Percentiles rank a stretch among this genome's conserved stretches.
Conservation (phyloP, 2,113 vertebrate species). For the Serilophus lunatus region DNA sequence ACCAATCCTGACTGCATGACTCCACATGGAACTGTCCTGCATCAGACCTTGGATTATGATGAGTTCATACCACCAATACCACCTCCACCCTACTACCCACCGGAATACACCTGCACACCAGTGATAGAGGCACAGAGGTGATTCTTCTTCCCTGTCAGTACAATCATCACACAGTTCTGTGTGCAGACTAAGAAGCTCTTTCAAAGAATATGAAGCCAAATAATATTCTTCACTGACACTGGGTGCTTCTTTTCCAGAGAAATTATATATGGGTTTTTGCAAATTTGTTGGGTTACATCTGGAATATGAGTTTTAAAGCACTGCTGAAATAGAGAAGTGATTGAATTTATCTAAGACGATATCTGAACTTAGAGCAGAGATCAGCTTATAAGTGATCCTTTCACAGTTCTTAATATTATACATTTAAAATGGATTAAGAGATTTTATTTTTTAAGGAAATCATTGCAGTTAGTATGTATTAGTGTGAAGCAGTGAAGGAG, state of each 20-base stretch:
- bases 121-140: conserved; percentile 86
- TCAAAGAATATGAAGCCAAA: not conserved
- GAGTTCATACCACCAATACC: conserved; percentile 96
- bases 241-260: not conserved
- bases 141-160: not conserved
- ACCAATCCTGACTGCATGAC: conserved; percentile 88
- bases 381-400: not conserved
- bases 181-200: not conserved
- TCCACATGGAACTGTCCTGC: conserved; percentile 87
- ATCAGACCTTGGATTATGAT: conserved; percentile 94
- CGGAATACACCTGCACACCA: conserved; percentile 93
- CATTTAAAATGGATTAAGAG: not conserved
- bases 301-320: not conserved
- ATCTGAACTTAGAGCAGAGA: not conserved
- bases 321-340: not conserved
- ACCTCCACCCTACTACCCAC: conserved; percentile 95
- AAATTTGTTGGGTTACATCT: not conserved
- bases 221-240: not conserved
- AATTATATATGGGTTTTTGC: fast-evolving
- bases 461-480: not conserved
- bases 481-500: not conserved
- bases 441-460: not conserved
- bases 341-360: not conserved
- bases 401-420: not conserved
- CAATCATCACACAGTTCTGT: not conserved